phyloP scores from a whole-genome alignment of 2,113 vertebrate species.

The Sisor rabdophorus region DNA sequence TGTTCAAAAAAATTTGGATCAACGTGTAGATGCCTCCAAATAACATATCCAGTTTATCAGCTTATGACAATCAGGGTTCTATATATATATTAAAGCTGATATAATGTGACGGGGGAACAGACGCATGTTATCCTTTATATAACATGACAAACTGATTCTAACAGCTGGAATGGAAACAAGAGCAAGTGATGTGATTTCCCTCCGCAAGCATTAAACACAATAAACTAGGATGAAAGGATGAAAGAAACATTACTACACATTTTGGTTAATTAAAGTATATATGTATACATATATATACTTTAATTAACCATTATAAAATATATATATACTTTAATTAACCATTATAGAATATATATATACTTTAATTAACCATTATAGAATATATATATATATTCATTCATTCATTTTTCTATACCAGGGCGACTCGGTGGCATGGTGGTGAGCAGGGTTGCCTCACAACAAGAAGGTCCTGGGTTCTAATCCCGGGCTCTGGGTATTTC shows the following conservation, averaged over 20 bases:
- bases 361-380: too few species aligned
- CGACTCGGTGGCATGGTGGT: too few species aligned
- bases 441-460: too few species aligned
- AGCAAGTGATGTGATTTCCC: background rate
- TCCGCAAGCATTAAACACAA: background rate
- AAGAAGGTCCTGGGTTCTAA: too few species aligned
- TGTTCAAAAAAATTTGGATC: constrained; percentile 43
- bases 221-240: background rate
- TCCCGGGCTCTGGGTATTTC: too few species aligned
- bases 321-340: too few species aligned
- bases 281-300: too few species aligned
- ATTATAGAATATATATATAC: too few species aligned
- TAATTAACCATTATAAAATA: too few species aligned
- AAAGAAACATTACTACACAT: background rate
- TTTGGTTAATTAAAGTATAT: too few species aligned
- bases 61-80: background rate
- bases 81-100: background rate
- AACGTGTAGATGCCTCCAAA: background rate
- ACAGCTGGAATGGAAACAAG: background rate
- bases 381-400: too few species aligned
- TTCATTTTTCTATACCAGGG: too few species aligned
- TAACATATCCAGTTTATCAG: background rate
- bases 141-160: background rate
- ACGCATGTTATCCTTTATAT: background rate
- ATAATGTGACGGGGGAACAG: background rate